Evolutionary conservation across 1,140 invertebrate genomes (phyloP), one percentile per base, ranked within the genome.

Genomic region (Octopus bimaculoides): DNA sequence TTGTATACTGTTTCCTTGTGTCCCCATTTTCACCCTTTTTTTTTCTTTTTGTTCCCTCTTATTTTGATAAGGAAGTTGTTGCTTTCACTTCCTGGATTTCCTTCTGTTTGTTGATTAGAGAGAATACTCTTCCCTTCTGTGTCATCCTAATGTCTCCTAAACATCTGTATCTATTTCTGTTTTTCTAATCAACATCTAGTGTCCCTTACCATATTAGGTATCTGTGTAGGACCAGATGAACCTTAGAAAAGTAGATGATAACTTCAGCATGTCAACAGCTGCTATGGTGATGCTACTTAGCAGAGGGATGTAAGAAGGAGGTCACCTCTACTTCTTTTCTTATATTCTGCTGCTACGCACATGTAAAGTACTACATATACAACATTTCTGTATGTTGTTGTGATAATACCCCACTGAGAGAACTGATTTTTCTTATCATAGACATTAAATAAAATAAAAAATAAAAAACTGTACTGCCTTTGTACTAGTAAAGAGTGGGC

Each of bases 181-280:
- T 41, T 41, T 41, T 41, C 26, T 41, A 41, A 41, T 41, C 26
- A 41, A 41, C 26, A 41, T 71, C 14, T 17, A 14, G 17, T 71
- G 66, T 71, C 66, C 66, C 26, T 71, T 71, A 20, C 66, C 66
- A 71, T 71, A 71, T 71, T n/a, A 71, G 66, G 66, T 71, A 71
- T 71, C 66, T 71, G 17, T 20, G 26, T 71, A 20, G 66, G 14
- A 71, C 14, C 5, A 17, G 66, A 71, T 71, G 66, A 71, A 71
- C 14, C 66, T 71, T 14, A 20, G 17, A 20, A 71, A 6, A 20
- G 66, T 5, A 20, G 26, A 17, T 71, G 66, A 71, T 71, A 20
- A 71, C 66, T 71, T 71, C 66, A 71, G 26, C 17, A 17, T 71
- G 66, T n/a, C 26, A 71, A 20, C 66, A 71, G 66, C 26, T 41